Conservation (phyloP, 2,113 vertebrate genomes). For the Triplophysa siluroides region DNA sequence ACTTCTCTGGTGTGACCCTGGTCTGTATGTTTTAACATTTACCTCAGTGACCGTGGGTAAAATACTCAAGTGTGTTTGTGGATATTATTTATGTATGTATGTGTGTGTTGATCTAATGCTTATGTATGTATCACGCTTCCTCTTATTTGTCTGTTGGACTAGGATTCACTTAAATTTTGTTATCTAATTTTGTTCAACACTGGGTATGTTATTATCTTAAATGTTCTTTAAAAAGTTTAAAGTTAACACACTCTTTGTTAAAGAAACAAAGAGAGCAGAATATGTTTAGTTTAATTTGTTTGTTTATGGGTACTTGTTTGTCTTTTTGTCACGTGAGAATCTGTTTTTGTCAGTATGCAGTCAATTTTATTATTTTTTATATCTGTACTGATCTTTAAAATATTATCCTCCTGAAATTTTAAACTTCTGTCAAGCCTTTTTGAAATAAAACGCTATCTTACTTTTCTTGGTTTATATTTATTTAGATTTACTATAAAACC, state of each 20-base stretch:
- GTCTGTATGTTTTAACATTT: not conserved
- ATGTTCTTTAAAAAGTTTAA: not conserved
- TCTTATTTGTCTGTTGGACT: not conserved
- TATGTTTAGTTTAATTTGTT: not conserved
- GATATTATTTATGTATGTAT: not conserved
- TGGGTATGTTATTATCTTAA: not conserved
- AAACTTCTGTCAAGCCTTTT: not conserved
- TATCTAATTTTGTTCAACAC: conserved; percentile 1
- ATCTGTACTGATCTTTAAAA: not conserved
- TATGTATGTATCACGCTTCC: not conserved
- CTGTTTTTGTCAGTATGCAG: not conserved
- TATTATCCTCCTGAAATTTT: not conserved
- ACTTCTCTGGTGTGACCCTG: not conserved
- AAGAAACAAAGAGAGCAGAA: not conserved
- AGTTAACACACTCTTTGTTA: not conserved
- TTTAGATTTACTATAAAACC: not conserved
- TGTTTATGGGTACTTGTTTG: not conserved
- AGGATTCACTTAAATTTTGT: not conserved
- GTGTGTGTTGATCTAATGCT: not conserved
- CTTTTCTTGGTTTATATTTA: not conserved
- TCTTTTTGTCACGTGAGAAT: not conserved
- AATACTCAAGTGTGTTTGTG: too few species aligned
- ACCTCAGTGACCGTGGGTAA: not conserved
- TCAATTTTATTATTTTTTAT: not conserved
- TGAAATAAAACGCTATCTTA: not conserved